Conservation (phyloP, 2,797 vertebrate genomes). For the Alcedo quadribrachys region DNA sequence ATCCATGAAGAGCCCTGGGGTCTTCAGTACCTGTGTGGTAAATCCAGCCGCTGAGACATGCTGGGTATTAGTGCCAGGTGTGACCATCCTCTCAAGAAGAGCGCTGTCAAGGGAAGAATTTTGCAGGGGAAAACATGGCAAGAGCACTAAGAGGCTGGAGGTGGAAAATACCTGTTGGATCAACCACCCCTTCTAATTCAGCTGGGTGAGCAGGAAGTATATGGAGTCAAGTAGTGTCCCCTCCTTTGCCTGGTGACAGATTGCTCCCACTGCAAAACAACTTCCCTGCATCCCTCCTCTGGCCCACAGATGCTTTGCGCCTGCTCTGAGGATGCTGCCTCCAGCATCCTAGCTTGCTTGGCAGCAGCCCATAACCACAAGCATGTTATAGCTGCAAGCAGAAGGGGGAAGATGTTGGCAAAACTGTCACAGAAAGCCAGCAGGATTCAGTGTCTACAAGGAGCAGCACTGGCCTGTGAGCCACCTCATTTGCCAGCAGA, state of each 20-base stretch:
- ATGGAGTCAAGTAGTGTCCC: rapidly evolving
- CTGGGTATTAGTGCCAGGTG: rapidly evolving
- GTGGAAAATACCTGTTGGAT: neutral
- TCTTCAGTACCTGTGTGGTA: neutral
- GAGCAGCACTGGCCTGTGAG: neutral
- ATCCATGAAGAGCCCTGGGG: neutral
- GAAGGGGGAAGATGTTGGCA: neutral
- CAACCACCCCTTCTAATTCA: neutral
- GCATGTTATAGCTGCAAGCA: rapidly evolving
- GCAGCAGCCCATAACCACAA: neutral
- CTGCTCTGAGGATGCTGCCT: neutral
- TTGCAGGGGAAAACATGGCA: neutral
- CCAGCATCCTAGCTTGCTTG: neutral
- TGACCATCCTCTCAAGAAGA: neutral
- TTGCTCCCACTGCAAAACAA: neutral
- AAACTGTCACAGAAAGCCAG: neutral
- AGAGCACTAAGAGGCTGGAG: neutral
- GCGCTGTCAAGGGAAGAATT: neutral
- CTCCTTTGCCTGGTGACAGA: neutral
- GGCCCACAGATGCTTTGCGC: rapidly evolving
- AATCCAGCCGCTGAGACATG: neutral
- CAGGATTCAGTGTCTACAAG: neutral
- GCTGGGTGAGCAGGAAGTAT: neutral
- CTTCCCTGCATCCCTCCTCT: neutral
- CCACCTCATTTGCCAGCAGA: neutral